Evolutionary conservation across 2,888 invertebrate genomes (phyloP), one percentile per base, ranked within the genome.

Genomic region (Melieria picta): DNA sequence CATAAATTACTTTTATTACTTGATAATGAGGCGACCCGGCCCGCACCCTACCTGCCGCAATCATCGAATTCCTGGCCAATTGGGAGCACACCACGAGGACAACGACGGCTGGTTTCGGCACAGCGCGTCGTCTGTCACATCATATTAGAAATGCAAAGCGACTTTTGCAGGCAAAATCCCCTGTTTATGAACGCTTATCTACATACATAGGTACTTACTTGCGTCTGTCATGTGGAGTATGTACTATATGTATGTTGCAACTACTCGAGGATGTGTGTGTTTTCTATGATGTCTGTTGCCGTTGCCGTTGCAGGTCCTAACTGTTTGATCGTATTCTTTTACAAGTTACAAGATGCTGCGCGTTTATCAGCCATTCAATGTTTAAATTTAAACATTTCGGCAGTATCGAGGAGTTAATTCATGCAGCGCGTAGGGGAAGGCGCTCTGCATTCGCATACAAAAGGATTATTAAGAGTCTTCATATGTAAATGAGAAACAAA

Each of bases 401-500:
- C 64, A 52, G 50, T 50, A 43, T 42, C 47, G 13, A 13, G 5
- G 55, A 64, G 43, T 55, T 64, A 64, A 64, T 64, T 64, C 64
- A 50, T 55, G 30, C 52, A 55, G 52, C 71, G 56, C 13, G 5
- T 30, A 42, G 13, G 5, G 47, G 61, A 5, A 46, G 61, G 61
- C 46, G 61, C 61, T 16, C 45, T 45, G 55, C 13, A 45, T 50
- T 42, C 55, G 50, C 48, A 52, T 55, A 67, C 67, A 72, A 67
- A 63, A 46, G 58, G 63, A 67, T 72, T 72, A 72, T 67, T 71
- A 67, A 63, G 46, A 55, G 45, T 62, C 63, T 72, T 72, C 71
- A 67, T 72, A 72, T 67, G 71, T 67, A 72, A 72, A 64, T 72
- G 66, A 72, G 71, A 63, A 57, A 57, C 67, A 67, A 57, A 57